Base-by-base conservation (phyloP, 2,113 vertebrate genomes). In the Sinocyclocheilus grahami region DNA sequence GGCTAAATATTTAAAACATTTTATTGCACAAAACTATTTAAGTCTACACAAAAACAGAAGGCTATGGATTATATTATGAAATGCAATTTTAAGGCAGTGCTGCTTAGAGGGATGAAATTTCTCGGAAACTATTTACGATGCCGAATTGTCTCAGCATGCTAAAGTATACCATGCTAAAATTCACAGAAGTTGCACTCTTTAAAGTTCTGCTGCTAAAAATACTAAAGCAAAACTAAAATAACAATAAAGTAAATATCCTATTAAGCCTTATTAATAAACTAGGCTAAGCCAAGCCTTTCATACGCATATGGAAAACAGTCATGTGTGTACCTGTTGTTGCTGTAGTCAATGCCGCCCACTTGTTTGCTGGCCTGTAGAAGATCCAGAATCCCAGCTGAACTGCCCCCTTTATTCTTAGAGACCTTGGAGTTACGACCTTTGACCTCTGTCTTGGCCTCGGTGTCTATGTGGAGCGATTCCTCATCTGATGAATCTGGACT, bases 331-430 rank as follows among this genome's bases (percentile, higher is more conserved):
- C 98, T 99, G 96, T 97, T 98, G 91, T 96, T 92, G 92, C 95
- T 97, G 94, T 99, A 99, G 91, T 99, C 98, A 2, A 99, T 97
- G 8, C 97, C 97, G 8, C 98, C 98, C 85, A 99, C 98, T 96
- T 99, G 97, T 92, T 99, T 98, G 91, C 98, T 99, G 87, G 98
- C 98, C 93, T 99, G 98, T 90, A 99, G 93, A 90, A 99, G 96
- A 92, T 99, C 97, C 82, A 99, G 94, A 82, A 99, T 99, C 87
- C 97, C 97, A 0, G 96, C 96, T 0, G 96, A 95, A 67, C 95
- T 98, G 86, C 95, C 95, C 0, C 92, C 93, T 84, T 98, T 98
- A 89, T 97, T 98, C 94, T 97, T 99, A 16, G 86, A 89, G 83
- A 94, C 95, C 94, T 97, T 98, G 80, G 96, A 96, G 76, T 96